These are phyloP conservation scores for Trochalopteron elliotii DNA, from an alignment of 2,113 vertebrate genomes.

Conservation along the genomic window DNA sequence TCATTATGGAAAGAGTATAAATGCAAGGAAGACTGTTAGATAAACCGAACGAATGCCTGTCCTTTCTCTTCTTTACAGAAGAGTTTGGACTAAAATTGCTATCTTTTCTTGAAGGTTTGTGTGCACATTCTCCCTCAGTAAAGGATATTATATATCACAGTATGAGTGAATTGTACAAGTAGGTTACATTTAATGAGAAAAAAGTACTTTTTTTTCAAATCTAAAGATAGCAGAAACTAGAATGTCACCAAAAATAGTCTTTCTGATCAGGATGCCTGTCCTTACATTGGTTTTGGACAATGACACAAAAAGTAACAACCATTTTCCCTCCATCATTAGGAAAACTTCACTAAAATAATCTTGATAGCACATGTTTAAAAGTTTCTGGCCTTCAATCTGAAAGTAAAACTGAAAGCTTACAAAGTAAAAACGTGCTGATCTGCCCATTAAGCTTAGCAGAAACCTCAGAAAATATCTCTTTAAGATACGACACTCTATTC, in stretches of 20 bases:
- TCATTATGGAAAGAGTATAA: neutral
- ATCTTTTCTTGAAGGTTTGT: constrained; percentile 1
- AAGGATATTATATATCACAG: constrained; percentile 29
- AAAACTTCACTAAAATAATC: constrained; percentile 10
- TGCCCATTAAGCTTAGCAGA: neutral
- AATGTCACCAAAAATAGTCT: constrained; percentile 32
- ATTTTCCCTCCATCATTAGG: constrained; percentile 13
- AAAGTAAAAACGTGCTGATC: neutral
- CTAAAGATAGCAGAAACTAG: constrained; percentile 36
- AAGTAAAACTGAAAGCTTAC: neutral
- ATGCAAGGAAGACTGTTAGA: neutral
- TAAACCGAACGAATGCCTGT: neutral
- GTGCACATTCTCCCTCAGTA: neutral
- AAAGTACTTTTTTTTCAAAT: neutral
- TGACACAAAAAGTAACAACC: neutral
- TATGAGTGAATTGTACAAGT: constrained; percentile 25
- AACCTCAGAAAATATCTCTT: neutral
- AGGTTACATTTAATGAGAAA: constrained; percentile 58
- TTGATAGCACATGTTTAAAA: neutral
- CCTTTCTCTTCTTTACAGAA: neutral
- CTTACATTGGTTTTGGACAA: constrained; percentile 24
- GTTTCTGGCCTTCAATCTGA: neutral
- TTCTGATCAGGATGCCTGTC: constrained; percentile 10
- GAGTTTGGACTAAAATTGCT: neutral
- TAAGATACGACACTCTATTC: neutral